Evolutionary conservation across 2,113 vertebrate genomes (phyloP).

Genomic region (Dissostichus mawsoni): DNA sequence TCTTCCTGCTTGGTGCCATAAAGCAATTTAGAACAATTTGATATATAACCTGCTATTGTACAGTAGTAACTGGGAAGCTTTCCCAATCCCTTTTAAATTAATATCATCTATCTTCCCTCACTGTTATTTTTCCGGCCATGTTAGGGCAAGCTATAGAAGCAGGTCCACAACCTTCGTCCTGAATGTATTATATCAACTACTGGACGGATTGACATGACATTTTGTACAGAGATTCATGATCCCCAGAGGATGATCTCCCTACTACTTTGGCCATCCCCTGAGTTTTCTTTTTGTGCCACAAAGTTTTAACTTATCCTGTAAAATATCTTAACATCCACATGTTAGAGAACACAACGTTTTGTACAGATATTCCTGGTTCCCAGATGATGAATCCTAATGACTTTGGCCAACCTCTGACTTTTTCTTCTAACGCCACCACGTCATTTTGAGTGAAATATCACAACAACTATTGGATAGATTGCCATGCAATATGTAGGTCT

Average conservation of each 20-base stretch:
- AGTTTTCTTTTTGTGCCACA: background rate
- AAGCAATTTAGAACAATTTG: conserved; percentile 18
- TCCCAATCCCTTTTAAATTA: background rate
- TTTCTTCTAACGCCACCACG: background rate
- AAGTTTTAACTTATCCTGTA: background rate
- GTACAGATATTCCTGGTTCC: background rate
- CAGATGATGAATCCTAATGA: background rate
- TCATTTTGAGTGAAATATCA: background rate
- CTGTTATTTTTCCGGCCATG: background rate
- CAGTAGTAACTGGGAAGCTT: background rate
- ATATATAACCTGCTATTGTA: background rate
- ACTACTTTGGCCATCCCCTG: background rate
- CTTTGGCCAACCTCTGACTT: background rate
- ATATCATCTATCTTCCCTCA: background rate
- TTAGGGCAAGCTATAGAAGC: background rate
- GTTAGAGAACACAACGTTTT: background rate
- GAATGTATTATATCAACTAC: background rate
- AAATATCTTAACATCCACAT: background rate
- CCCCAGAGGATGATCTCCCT: background rate
- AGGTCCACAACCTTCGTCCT: background rate
- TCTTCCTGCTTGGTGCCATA: conserved; percentile 32
- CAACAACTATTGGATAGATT: too few relatives aligned
- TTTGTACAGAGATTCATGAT: background rate
- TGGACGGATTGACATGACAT: background rate
- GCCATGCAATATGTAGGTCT: too few relatives aligned